Evolutionary conservation across 2,888 invertebrate genomes (phyloP), one percentile per base, ranked within the genome.

Genomic region (Volucella inanis): DNA sequence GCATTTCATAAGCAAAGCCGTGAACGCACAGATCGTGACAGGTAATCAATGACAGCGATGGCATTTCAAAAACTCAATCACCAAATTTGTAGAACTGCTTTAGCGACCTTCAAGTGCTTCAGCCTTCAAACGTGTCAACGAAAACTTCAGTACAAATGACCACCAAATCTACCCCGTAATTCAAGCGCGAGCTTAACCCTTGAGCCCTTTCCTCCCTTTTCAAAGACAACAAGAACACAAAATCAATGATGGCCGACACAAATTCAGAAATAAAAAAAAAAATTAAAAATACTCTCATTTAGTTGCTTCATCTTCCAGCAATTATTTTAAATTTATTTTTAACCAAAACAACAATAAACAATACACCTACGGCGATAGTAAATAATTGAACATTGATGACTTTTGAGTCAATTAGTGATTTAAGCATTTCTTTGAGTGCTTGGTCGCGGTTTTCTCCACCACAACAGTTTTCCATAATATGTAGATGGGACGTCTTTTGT

Each of bases 331-430:
- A 91, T 88, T 91, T 91, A 86, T 90, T 91, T 85, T 91, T 91
- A 64, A 91, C 83, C 84, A 91, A 87, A 77, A 91, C 87, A 55
- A 91, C 89, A 68, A 89, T 77, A 87, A 91, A 91, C 76, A 91
- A 89, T 79, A 91, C 89, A 49, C 91, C 91, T 84, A 91, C 91
- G 68, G 91, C 91, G 80, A 91, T 90, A 12, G 90, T 90, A 81
- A 91, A 89, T 61, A 91, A 87, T 88, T 90, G 90, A 50, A 91
- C 88, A 79, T 90, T 91, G 77, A 91, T 90, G 49, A 91, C 88
- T 89, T 91, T 91, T 0, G 90, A 90, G 84, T 91, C 91, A 50
- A 91, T 89, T 74, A 91, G 87, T 57, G 91, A 88, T 83, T 90
- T 90, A 45, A 91, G 84, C 90, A 91, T 90, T 80, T 89, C 91